Evolutionary conservation across 2,888 invertebrate genomes (phyloP).

Genomic region (Platycheirus albimanus): DNA sequence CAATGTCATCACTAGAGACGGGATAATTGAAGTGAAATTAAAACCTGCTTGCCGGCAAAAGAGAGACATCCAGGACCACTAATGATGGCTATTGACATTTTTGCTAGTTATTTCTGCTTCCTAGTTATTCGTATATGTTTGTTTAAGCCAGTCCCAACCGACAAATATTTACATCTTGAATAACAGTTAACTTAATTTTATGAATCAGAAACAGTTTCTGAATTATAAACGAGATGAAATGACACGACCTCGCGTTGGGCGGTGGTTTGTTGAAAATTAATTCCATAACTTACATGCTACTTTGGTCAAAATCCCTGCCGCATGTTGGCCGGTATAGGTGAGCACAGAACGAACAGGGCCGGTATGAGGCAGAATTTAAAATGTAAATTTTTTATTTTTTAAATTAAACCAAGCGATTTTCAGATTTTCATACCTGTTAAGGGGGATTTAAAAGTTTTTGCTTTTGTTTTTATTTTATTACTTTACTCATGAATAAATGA

Average conservation of each 20-base stretch:
- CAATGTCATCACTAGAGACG: slow-evolving; percentile 9
- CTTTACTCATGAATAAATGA: slow-evolving; percentile 24
- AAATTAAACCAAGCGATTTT: not conserved
- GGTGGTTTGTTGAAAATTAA: not conserved
- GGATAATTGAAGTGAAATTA: slow-evolving; percentile 49
- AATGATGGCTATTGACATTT: not conserved
- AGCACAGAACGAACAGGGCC: too few relatives aligned
- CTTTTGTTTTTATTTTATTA: not conserved
- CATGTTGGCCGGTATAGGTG: too few relatives aligned
- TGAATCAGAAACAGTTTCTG: slow-evolving; percentile 33
- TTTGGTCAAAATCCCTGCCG: not conserved
- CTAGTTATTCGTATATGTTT: too few relatives aligned
- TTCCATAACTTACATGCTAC: slow-evolving; percentile 6
- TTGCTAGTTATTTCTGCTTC: not conserved
- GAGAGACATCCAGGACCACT: not conserved
- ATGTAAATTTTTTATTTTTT: not conserved
- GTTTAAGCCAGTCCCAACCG: not conserved
- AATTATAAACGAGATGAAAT: not conserved
- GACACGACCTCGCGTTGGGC: not conserved
- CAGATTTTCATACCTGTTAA: not conserved
- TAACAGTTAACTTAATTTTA: slow-evolving; percentile 20
- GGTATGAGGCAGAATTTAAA: not conserved
- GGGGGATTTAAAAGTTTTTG: slow-evolving; percentile 6
- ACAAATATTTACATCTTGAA: not conserved
- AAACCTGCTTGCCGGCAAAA: not conserved